Percentiles rank a stretch among this genome's conserved stretches.
phyloP scores from a whole-genome alignment of 2,797 vertebrate genomes.

The Hafferia zeledoni region DNA sequence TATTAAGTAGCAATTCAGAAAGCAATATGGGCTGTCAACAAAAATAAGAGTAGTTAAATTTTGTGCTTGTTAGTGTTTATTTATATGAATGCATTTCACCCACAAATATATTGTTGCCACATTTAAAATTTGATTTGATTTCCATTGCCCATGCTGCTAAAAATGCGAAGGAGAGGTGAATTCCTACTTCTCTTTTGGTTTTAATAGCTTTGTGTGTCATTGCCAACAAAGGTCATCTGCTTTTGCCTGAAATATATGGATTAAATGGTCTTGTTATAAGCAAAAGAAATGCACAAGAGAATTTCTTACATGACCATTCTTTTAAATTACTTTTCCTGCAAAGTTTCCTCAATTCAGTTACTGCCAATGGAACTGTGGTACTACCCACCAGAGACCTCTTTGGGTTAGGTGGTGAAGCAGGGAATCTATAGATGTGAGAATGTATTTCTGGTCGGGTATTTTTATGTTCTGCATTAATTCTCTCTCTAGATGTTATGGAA shows the following conservation, averaged over 20 bases:
- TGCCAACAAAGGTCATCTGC: background rate
- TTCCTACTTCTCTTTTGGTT: background rate
- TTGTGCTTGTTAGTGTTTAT: background rate
- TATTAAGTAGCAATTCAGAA: constrained; percentile 23
- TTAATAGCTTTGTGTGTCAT: background rate
- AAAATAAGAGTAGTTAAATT: constrained; percentile 22
- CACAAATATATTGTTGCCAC: background rate
- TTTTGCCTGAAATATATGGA: background rate
- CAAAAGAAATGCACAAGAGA: background rate
- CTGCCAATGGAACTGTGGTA: rapidly evolving
- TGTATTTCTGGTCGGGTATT: background rate
- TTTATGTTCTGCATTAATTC: background rate
- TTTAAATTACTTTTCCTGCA: background rate
- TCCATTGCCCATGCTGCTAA: background rate
- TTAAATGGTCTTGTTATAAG: background rate
- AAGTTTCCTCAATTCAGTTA: background rate
- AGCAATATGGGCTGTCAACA: constrained; percentile 29
- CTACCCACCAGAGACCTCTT: background rate
- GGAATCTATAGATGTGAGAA: background rate
- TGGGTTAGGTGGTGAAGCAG: rapidly evolving
- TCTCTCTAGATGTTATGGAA: background rate
- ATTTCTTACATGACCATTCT: background rate
- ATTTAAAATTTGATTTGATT: constrained; percentile 4
- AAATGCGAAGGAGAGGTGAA: background rate
- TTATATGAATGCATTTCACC: background rate